A percentile compares a stretch with the other conserved stretches of the same genome.
phyloP scores from a whole-genome alignment of 2,888 invertebrate species.

The Folsomia candida region DNA sequence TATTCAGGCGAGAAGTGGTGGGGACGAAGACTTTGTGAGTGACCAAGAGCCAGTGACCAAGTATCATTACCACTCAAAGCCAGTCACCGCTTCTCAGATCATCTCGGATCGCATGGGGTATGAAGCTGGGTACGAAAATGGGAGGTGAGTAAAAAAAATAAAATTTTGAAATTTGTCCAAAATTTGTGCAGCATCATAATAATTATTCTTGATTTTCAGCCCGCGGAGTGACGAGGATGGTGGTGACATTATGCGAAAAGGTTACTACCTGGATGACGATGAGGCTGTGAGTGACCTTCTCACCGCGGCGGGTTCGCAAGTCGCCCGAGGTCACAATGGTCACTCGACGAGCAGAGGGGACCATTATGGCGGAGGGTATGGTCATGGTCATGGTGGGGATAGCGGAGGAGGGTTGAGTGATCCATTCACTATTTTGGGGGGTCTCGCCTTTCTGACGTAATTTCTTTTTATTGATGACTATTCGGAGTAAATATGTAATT shows the following conservation, averaged over 20 bases:
- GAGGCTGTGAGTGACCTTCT: not conserved
- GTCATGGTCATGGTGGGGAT: slow-evolving; percentile 32
- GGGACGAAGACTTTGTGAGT: slow-evolving; percentile 45
- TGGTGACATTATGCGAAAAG: slow-evolving; percentile 27
- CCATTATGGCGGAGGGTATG: slow-evolving; percentile 25
- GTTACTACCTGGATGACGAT: slow-evolving; percentile 5
- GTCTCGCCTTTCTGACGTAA: slow-evolving; percentile 45
- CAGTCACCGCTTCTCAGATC: not conserved
- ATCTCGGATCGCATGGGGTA: slow-evolving; percentile 35
- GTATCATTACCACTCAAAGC: slow-evolving; percentile 10
- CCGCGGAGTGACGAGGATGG: not conserved
- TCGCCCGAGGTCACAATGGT: not conserved
- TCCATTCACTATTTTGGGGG: slow-evolving; percentile 46
- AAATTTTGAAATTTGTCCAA: not conserved
- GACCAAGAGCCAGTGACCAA: slow-evolving; percentile 49
- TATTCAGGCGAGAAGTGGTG: slow-evolving; percentile 29
- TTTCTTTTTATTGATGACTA: not conserved
- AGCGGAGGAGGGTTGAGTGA: slow-evolving; percentile 40
- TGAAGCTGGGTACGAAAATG: slow-evolving; percentile 32
- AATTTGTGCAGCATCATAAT: not conserved
- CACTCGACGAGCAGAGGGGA: not conserved
- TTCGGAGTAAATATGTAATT: not conserved
- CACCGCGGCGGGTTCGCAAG: not conserved
- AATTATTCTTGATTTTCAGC: not conserved
- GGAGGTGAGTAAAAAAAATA: slow-evolving; percentile 15